Conservation (phyloP, 2,888 invertebrate genomes). For the Elegia similella region DNA sequence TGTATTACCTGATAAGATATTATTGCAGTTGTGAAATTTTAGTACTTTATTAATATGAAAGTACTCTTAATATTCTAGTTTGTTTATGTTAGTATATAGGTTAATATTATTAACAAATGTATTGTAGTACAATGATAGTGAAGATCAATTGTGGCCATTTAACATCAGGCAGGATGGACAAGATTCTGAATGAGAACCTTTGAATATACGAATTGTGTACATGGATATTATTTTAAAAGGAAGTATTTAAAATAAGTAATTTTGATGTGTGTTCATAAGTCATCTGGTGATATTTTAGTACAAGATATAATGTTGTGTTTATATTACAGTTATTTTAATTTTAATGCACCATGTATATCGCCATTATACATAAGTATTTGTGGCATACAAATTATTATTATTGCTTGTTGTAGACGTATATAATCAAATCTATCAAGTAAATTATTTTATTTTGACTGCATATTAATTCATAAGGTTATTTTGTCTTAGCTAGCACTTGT, state of each 20-base stretch:
- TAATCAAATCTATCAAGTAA: too few species aligned
- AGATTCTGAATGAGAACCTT: neutral
- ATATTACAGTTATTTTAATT: neutral
- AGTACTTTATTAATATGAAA: neutral
- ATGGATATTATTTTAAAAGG: neutral
- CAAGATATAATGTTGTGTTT: neutral
- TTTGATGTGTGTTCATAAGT: neutral
- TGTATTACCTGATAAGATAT: neutral
- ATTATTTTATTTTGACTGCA: too few species aligned
- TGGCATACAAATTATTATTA: too few species aligned
- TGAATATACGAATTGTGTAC: neutral
- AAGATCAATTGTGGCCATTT: neutral
- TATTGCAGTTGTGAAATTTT: neutral
- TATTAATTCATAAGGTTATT: too few species aligned
- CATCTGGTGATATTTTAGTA: conserved; percentile 12
- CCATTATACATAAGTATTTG: neutral
- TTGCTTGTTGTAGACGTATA: too few species aligned
- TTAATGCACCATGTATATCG: neutral
- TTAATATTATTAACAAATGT: neutral
- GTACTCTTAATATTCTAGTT: neutral
- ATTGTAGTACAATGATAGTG: neutral
- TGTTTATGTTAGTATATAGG: neutral
- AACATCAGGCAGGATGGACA: too few species aligned
- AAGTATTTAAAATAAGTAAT: neutral
- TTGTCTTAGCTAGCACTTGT: too few species aligned